phyloP scores from a whole-genome alignment of 2,113 vertebrate genomes.

The Corythoichthys haematopterus region DNA sequence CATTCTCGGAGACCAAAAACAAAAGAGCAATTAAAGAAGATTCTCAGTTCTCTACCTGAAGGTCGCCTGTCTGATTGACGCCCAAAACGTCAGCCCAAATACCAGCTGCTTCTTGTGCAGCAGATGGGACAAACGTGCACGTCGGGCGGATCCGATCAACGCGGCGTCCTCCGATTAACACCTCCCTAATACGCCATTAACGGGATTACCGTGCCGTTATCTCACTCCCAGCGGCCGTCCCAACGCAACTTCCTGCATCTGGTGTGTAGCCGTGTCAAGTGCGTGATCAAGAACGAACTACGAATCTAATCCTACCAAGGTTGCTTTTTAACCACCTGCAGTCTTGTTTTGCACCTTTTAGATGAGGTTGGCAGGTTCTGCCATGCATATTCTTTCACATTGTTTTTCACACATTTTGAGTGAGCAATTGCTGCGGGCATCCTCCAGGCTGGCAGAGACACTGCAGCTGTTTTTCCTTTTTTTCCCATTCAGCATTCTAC shows the following conservation, averaged over 20 bases:
- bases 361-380: not conserved
- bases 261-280: slow-evolving; percentile 5
- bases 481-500: not conserved
- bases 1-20: slow-evolving; percentile 6
- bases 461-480: not conserved
- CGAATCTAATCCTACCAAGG: slow-evolving; percentile 34
- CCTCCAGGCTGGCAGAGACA: slow-evolving; percentile 1
- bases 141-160: slow-evolving; percentile 57
- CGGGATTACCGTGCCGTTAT: slow-evolving; percentile 56
- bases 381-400: slow-evolving; percentile 8
- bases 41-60: slow-evolving; percentile 4
- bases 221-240: slow-evolving; percentile 17
- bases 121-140: slow-evolving; percentile 49
- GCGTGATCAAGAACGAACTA: slow-evolving; percentile 22
- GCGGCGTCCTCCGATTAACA: slow-evolving; percentile 57
- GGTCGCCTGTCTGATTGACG: slow-evolving; percentile 24
- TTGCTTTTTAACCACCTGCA: slow-evolving; percentile 12
- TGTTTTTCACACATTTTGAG: not conserved
- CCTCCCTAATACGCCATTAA: slow-evolving; percentile 59
- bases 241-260: slow-evolving; percentile 30
- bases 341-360: not conserved
- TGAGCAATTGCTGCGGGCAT: slow-evolving; percentile 17
- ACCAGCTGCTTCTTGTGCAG: slow-evolving; percentile 27
- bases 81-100: slow-evolving; percentile 13
- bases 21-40: too few relatives aligned